phyloP scores from a whole-genome alignment of 2,888 invertebrate species.

The Nymphalis c-album region DNA sequence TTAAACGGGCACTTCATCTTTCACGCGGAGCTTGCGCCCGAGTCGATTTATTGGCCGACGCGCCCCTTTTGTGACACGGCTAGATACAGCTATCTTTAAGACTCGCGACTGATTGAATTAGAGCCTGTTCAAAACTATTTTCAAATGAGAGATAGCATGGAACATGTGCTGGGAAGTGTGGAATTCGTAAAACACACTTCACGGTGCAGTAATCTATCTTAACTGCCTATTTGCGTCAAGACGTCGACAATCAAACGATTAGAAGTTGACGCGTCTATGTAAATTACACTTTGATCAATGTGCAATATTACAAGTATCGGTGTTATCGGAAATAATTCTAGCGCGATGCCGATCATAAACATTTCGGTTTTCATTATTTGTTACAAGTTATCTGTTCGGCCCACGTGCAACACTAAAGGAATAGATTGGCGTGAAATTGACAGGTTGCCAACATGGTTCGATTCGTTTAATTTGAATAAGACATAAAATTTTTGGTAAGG shows the following conservation, averaged over 20 bases:
- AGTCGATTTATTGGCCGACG: slow-evolving; percentile 75
- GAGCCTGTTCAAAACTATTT: slow-evolving; percentile 39
- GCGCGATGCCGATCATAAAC: slow-evolving; percentile 28
- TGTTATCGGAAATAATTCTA: slow-evolving; percentile 32
- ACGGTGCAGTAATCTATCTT: slow-evolving; percentile 33
- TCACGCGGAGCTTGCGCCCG: slow-evolving; percentile 62
- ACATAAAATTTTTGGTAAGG: background rate
- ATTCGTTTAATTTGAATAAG: slow-evolving; percentile 2
- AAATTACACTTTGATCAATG: slow-evolving; percentile 32
- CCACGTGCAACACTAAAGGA: slow-evolving; percentile 31
- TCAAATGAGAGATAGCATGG: slow-evolving; percentile 25
- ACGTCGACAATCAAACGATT: slow-evolving; percentile 41
- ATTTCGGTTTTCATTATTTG: slow-evolving; percentile 36
- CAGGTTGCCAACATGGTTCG: slow-evolving; percentile 26
- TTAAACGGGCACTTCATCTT: slow-evolving; percentile 79
- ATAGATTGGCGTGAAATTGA: slow-evolving; percentile 35
- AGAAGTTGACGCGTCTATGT: slow-evolving; percentile 33
- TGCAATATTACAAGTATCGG: slow-evolving; percentile 26
- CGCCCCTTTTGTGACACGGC: slow-evolving; percentile 69
- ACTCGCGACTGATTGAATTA: slow-evolving; percentile 44
- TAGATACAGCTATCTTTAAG: slow-evolving; percentile 46
- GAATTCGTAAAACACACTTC: slow-evolving; percentile 25
- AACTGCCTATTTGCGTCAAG: slow-evolving; percentile 36
- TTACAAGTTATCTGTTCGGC: slow-evolving; percentile 31
- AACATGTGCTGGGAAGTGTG: slow-evolving; percentile 26